Percentiles rank a stretch among this genome's conserved stretches.
Conservation (phyloP, 2,888 invertebrate genomes). For the Sisyra nigra region DNA sequence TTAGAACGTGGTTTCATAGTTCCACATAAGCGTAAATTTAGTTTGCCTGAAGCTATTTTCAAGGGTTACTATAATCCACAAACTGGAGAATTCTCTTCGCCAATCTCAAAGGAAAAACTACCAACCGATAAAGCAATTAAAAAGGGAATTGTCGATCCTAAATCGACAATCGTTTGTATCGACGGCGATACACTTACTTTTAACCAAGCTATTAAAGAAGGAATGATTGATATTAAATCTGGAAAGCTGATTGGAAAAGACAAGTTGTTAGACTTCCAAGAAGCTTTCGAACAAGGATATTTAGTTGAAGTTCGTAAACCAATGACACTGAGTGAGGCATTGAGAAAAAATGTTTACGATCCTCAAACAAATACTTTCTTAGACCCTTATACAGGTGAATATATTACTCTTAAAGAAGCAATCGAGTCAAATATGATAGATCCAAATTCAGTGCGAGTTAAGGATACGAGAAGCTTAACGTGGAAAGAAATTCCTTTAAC, state of each 20-base stretch:
- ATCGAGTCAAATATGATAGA: conserved; percentile 68
- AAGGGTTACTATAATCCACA: conserved; percentile 80
- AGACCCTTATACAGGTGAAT: conserved; percentile 63
- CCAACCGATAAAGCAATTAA: conserved; percentile 71
- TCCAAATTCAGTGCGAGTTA: conserved; percentile 66
- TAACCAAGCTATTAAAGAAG: conserved; percentile 62
- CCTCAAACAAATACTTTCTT: conserved; percentile 65
- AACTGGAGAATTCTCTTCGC: conserved; percentile 67
- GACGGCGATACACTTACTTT: conserved; percentile 70
- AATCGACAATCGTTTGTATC: conserved; percentile 71
- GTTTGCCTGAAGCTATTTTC: conserved; percentile 77
- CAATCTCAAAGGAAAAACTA: conserved; percentile 61
- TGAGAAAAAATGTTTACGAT: conserved; percentile 66
- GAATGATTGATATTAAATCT: conserved; percentile 56
- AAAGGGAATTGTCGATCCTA: conserved; percentile 68
- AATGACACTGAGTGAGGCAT: conserved; percentile 63
- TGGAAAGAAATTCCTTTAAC: conserved; percentile 63
- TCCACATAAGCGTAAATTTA: conserved; percentile 67
- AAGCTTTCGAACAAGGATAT: conserved; percentile 71
- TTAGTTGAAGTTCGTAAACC: conserved; percentile 70
- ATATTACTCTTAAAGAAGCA: conserved; percentile 67
- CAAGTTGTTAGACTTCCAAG: conserved; percentile 51
- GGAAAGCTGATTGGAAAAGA: conserved; percentile 46
- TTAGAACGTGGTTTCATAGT: conserved; percentile 67
- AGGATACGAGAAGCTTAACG: conserved; percentile 57